Conservation (phyloP, 2,113 vertebrate genomes). For the Apodemus sylvaticus region DNA sequence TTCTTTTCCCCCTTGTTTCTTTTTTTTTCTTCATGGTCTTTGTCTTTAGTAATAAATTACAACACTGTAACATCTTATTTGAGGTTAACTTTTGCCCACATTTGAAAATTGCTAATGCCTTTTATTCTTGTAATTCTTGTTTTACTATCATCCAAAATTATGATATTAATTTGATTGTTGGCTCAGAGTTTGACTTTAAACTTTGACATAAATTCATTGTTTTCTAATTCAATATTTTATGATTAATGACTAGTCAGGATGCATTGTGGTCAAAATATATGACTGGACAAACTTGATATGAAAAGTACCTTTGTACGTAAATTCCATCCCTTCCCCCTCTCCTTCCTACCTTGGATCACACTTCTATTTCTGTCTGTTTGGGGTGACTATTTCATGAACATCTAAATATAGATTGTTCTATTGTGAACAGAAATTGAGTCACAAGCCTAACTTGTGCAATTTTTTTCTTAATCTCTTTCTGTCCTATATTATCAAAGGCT, state of each 20-base stretch:
- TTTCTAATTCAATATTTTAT: not conserved
- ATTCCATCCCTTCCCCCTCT: not conserved
- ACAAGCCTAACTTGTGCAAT: not conserved
- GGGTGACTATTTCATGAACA: not conserved
- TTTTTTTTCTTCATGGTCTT: no score
- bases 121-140: conserved; percentile 6
- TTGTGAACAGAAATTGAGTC: not conserved
- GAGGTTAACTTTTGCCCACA: not conserved
- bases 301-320: conserved; percentile 11
- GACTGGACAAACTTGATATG: not conserved
- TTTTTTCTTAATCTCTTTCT: not conserved
- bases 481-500: not conserved
- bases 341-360: not conserved
- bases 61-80: not conserved
- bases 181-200: not conserved
- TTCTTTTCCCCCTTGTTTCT: not conserved
- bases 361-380: not conserved
- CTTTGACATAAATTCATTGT: conserved; percentile 20
- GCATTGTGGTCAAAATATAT: not conserved
- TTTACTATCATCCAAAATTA: conserved; percentile 27
- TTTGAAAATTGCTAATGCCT: not conserved
- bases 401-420: not conserved
- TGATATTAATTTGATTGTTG: not conserved
- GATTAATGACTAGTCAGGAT: not conserved
- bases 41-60: conserved; percentile 9